A percentile compares a stretch with the other conserved stretches of the same genome.
These are phyloP conservation scores for Trematocara marginatum DNA, from an alignment of 2,113 vertebrate species.

Conservation along the genomic window DNA sequence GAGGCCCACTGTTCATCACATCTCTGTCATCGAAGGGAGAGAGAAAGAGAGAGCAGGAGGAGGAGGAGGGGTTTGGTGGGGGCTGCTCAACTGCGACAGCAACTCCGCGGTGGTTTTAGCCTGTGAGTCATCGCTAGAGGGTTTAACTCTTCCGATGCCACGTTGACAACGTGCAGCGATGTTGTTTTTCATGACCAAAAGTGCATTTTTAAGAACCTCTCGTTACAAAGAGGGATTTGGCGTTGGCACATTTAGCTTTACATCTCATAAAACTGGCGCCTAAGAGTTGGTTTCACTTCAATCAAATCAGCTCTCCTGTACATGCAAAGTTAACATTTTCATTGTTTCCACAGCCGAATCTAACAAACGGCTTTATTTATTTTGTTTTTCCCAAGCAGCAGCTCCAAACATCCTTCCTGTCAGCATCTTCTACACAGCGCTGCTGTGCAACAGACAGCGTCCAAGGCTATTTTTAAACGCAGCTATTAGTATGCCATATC, in stretches of 20 bases:
- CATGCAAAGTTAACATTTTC: background rate
- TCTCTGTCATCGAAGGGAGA: constrained; percentile 17
- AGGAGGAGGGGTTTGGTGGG: background rate
- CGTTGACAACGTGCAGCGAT: background rate
- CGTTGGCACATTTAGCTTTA: background rate
- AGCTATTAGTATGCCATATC: constrained; percentile 32
- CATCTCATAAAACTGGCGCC: background rate
- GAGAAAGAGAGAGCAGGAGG: background rate
- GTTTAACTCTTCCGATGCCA: constrained; percentile 64
- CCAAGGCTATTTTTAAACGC: constrained; percentile 48
- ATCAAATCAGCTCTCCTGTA: background rate
- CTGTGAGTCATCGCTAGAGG: constrained; percentile 73
- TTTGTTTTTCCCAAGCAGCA: background rate
- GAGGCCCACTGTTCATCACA: constrained; percentile 34
- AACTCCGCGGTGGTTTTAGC: constrained; percentile 53
- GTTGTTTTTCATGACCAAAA: background rate
- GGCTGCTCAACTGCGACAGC: constrained; percentile 57
- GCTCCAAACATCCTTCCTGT: background rate
- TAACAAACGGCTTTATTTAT: background rate
- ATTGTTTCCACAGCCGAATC: background rate
- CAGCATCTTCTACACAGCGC: background rate
- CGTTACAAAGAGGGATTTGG: background rate
- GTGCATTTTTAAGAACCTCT: background rate
- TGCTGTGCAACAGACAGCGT: constrained; percentile 4
- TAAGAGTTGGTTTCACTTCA: background rate